Conservation (phyloP, 2,888 invertebrate species). For the Drosophila ochracea region DNA sequence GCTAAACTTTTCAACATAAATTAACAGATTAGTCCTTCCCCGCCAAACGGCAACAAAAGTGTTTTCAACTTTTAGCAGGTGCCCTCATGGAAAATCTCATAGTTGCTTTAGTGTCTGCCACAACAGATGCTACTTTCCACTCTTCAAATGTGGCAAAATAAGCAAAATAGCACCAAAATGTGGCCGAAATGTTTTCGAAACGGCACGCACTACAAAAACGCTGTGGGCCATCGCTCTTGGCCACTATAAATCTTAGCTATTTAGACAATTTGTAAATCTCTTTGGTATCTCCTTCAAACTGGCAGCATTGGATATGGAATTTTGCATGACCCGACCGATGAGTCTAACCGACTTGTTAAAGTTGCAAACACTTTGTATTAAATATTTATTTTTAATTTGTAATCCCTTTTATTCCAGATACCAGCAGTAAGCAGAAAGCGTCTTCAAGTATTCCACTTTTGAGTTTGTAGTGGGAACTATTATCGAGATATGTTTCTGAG, state of each 20-base stretch:
- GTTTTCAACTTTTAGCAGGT: slow-evolving; percentile 55
- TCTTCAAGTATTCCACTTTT: background rate
- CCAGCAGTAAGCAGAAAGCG: slow-evolving; percentile 1
- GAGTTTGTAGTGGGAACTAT: slow-evolving; percentile 1
- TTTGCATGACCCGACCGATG: slow-evolving; percentile 20
- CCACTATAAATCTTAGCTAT: slow-evolving; percentile 66
- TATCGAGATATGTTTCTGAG: slow-evolving; percentile 3
- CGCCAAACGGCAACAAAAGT: slow-evolving; percentile 31
- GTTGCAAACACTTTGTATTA: slow-evolving; percentile 44
- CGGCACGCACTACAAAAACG: slow-evolving; percentile 48
- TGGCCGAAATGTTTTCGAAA: slow-evolving; percentile 45
- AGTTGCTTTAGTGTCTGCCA: slow-evolving; percentile 31
- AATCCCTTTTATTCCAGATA: slow-evolving; percentile 8
- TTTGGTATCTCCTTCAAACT: slow-evolving; percentile 27
- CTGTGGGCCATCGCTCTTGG: slow-evolving; percentile 25
- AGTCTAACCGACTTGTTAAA: slow-evolving; percentile 35
- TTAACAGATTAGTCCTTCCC: slow-evolving; percentile 71
- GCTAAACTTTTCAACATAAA: slow-evolving; percentile 75
- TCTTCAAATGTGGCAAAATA: slow-evolving; percentile 22
- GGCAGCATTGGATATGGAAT: slow-evolving; percentile 11
- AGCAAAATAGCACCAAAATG: slow-evolving; percentile 33
- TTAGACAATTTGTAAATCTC: slow-evolving; percentile 65
- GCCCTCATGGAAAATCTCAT: slow-evolving; percentile 20
- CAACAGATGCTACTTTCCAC: slow-evolving; percentile 54
- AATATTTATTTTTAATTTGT: slow-evolving; percentile 55